phyloP scores from a whole-genome alignment of 2,888 invertebrate genomes.

The Mycogona germanica region DNA sequence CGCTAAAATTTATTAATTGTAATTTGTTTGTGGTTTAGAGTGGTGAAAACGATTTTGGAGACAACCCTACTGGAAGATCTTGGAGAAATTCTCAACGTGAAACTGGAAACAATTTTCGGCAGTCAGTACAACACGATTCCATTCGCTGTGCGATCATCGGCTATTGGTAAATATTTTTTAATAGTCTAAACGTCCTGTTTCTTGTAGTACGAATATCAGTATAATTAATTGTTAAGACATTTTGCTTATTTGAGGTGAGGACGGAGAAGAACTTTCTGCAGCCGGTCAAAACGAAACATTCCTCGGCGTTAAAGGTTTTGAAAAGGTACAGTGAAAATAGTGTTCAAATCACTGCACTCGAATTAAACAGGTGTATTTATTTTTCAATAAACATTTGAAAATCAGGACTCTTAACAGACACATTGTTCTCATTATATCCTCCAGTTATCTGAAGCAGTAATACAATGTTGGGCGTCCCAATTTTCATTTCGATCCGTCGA shows the following conservation, averaged over 20 bases:
- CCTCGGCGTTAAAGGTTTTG: slow-evolving; percentile 46
- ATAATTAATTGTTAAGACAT: neutral
- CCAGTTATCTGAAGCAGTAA: slow-evolving; percentile 40
- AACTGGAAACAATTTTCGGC: slow-evolving; percentile 11
- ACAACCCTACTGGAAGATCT: neutral
- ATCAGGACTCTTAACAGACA: too few species aligned
- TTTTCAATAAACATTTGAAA: neutral
- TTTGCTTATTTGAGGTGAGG: slow-evolving; percentile 51
- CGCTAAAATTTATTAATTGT: neutral
- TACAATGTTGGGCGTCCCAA: slow-evolving; percentile 70
- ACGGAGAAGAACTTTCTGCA: slow-evolving; percentile 61
- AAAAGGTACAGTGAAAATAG: slow-evolving; percentile 24
- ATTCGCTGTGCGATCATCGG: slow-evolving; percentile 19
- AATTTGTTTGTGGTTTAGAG: neutral
- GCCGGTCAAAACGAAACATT: slow-evolving; percentile 75
- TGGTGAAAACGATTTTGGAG: neutral
- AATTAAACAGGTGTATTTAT: neutral
- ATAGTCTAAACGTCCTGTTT: neutral
- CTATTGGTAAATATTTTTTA: slow-evolving; percentile 8
- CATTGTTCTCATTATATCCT: too few species aligned
- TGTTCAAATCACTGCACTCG: neutral
- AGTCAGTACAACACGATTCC: slow-evolving; percentile 5
- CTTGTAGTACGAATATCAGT: neutral
- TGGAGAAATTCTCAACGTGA: neutral
- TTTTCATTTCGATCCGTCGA: slow-evolving; percentile 61